These are phyloP conservation scores for Platypus cylindrus DNA, from an alignment of 2,888 invertebrate species.

Conservation along the genomic window DNA sequence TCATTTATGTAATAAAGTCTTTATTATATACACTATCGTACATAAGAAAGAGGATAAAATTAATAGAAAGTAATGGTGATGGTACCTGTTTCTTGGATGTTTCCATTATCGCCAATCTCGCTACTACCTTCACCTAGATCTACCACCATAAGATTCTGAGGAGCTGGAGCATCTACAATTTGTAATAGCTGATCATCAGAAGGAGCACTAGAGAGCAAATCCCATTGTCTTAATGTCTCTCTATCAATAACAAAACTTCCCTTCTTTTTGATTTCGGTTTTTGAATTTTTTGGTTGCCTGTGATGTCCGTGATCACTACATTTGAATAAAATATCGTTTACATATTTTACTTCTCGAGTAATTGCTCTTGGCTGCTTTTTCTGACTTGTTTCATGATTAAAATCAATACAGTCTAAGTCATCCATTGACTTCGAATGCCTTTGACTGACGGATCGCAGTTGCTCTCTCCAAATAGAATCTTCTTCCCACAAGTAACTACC, in stretches of 20 bases:
- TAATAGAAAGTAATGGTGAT: neutral
- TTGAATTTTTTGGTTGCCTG: constrained; percentile 38
- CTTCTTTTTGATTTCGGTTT: constrained; percentile 27
- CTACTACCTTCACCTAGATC: constrained; percentile 26
- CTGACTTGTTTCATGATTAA: constrained; percentile 22
- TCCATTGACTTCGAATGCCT: constrained; percentile 74
- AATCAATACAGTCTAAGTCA: constrained; percentile 52
- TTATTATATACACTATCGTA: constrained; percentile 19
- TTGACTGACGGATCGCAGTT: constrained; percentile 63
- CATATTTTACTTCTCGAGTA: constrained; percentile 63
- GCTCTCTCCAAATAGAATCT: constrained; percentile 70
- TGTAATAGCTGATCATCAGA: constrained; percentile 28
- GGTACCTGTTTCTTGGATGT: constrained; percentile 30
- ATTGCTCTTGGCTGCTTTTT: constrained; percentile 33
- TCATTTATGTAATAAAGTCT: no score
- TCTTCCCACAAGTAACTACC: constrained; percentile 74
- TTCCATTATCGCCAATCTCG: constrained; percentile 23
- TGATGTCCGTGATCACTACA: constrained; percentile 33
- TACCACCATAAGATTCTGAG: constrained; percentile 29
- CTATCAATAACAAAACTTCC: constrained; percentile 51
- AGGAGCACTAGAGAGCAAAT: constrained; percentile 68
- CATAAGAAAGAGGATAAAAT: constrained; percentile 4
- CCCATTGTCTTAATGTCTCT: constrained; percentile 79
- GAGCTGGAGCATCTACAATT: constrained; percentile 22
- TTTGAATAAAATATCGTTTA: constrained; percentile 53